Conservation (phyloP, 2,113 vertebrate genomes). For the Athene noctua region DNA sequence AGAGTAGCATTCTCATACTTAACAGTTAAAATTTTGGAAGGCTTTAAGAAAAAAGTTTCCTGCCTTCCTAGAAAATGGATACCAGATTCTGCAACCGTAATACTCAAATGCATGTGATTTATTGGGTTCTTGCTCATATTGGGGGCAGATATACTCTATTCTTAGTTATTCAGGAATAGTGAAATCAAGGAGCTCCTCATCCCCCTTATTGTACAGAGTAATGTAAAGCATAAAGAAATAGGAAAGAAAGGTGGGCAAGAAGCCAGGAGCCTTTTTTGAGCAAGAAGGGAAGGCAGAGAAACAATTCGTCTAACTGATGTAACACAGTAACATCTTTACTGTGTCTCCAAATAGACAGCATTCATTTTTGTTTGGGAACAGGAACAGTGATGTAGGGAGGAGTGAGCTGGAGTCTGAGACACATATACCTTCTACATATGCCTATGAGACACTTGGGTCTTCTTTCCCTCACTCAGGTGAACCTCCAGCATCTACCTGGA, state of each 20-base stretch:
- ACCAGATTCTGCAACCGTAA: background rate
- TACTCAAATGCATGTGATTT: background rate
- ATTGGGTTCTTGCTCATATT: background rate
- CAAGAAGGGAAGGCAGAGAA: background rate
- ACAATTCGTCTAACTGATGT: background rate
- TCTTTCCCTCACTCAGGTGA: background rate
- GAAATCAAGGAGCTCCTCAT: background rate
- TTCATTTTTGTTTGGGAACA: background rate
- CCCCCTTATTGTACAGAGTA: background rate
- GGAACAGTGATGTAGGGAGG: background rate
- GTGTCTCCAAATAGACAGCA: background rate
- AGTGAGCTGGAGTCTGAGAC: background rate
- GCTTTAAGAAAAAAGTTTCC: background rate
- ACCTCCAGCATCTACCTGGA: background rate
- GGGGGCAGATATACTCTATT: background rate
- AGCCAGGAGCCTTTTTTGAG: background rate
- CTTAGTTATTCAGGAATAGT: background rate
- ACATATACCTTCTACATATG: rapidly evolving
- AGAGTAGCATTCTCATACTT: background rate
- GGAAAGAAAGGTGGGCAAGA: background rate
- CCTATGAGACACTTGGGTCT: background rate
- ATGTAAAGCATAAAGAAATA: background rate
- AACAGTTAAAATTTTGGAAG: background rate
- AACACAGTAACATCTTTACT: too few species aligned
- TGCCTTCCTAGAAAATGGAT: background rate